A percentile compares a stretch with the other conserved stretches of the same genome.
phyloP scores from a whole-genome alignment of 2,797 vertebrate species.

The Hybognathus amarus region DNA sequence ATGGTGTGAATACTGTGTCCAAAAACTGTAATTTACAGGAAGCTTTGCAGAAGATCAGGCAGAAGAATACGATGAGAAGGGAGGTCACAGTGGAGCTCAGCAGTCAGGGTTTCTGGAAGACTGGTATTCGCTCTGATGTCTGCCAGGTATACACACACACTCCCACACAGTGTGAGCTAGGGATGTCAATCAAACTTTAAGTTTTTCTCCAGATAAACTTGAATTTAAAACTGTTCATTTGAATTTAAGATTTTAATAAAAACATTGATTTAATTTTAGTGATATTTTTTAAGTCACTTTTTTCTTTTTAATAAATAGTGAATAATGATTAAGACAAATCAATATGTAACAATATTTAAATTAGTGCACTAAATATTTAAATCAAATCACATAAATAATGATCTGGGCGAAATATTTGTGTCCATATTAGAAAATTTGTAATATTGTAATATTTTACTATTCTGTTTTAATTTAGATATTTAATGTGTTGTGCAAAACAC shows the following conservation, averaged over 20 bases:
- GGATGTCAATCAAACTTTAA: neutral
- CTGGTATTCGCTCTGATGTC: slow-evolving; percentile 95
- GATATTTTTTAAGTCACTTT: too few species aligned
- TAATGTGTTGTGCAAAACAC: neutral
- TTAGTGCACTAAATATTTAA: neutral
- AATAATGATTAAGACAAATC: too few species aligned
- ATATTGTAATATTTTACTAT: neutral
- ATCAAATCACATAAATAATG: neutral
- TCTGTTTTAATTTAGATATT: neutral
- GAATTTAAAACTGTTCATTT: neutral
- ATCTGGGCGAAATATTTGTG: neutral
- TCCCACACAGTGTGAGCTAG: neutral
- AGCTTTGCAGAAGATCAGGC: slow-evolving; percentile 97
- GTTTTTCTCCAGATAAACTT: neutral
- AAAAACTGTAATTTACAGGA: slow-evolving; percentile 79
- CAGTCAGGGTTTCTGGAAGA: slow-evolving; percentile 99
- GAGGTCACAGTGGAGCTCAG: slow-evolving; percentile 98
- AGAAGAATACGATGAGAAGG: slow-evolving; percentile 98
- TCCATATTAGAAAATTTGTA: neutral
- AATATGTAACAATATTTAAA: neutral
- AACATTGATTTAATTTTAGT: too few species aligned
- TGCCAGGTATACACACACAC: slow-evolving; percentile 84
- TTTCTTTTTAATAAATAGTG: too few species aligned
- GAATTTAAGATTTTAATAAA: too few species aligned
- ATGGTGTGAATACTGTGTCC: neutral